Percentiles rank a stretch among this genome's conserved stretches.
phyloP scores from a whole-genome alignment of 2,888 invertebrate species.

The Rhingia rostrata region DNA sequence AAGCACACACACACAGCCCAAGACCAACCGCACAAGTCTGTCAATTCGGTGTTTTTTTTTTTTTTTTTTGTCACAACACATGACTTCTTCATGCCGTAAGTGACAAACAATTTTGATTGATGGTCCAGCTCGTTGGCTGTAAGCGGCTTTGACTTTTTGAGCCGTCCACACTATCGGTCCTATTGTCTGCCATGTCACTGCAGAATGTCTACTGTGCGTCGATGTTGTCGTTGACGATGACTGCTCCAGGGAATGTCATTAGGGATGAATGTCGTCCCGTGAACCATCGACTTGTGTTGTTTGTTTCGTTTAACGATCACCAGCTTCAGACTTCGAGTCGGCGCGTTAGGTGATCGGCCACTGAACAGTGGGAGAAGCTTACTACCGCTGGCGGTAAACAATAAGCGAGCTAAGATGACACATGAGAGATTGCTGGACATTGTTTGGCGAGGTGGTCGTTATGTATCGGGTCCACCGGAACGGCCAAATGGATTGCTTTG shows the following conservation, averaged over 20 bases:
- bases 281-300: conserved; percentile 47
- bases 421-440: conserved; percentile 64
- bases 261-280: conserved; percentile 53
- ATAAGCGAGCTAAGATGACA: conserved; percentile 67
- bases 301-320: conserved; percentile 42
- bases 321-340: conserved; percentile 13
- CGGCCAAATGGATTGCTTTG: conserved; percentile 59
- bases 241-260: conserved; percentile 69
- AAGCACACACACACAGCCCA: background rate
- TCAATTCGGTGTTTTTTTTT: conserved; percentile 13
- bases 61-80: conserved; percentile 72
- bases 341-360: conserved; percentile 33
- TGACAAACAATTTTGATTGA: conserved; percentile 74
- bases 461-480: conserved; percentile 54
- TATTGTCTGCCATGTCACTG: conserved; percentile 66
- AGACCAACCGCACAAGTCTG: conserved; percentile 12
- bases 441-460: conserved; percentile 59
- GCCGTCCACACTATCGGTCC: conserved; percentile 65
- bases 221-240: conserved; percentile 40
- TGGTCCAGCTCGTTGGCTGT: conserved; percentile 39
- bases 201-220: conserved; percentile 63
- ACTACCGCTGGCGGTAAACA: conserved; percentile 61
- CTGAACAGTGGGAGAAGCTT: conserved; percentile 66
- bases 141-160: conserved; percentile 70
- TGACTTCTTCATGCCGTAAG: conserved; percentile 71